phyloP scores from a whole-genome alignment of 2,888 invertebrate species.

The Archips xylosteana region DNA sequence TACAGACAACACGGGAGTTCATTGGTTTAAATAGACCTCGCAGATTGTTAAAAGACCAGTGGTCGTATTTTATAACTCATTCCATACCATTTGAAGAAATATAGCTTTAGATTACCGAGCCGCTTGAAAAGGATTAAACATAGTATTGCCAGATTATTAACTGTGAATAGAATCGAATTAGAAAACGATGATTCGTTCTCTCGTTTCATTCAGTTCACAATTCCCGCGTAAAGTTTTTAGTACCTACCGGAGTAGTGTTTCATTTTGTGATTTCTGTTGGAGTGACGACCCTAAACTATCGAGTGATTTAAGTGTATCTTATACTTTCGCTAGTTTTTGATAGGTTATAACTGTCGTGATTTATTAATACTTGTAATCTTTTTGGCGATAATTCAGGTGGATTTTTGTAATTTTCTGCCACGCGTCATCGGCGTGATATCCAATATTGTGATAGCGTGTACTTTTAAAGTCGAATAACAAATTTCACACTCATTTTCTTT shows the following conservation, averaged over 20 bases:
- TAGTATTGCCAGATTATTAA: neutral
- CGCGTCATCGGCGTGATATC: conserved; percentile 26
- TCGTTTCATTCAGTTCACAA: too few relatives aligned
- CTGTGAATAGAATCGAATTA: too few relatives aligned
- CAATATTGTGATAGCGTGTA: conserved; percentile 33
- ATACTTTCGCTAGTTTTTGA: too few relatives aligned
- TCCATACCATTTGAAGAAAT: too few relatives aligned
- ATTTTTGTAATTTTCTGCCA: conserved; percentile 20
- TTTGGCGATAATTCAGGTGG: conserved; percentile 1
- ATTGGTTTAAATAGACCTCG: too few relatives aligned
- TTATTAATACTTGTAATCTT: conserved; percentile 4
- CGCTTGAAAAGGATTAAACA: neutral
- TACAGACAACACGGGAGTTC: too few relatives aligned
- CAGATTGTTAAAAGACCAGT: too few relatives aligned
- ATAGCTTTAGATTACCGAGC: too few relatives aligned
- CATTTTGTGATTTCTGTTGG: neutral
- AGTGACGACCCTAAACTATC: neutral
- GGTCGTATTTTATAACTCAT: too few relatives aligned
- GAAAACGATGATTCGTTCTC: too few relatives aligned
- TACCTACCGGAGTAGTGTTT: too few relatives aligned
- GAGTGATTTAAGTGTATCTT: neutral
- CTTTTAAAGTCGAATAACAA: neutral
- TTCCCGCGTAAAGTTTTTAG: too few relatives aligned
- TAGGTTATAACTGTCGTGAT: neutral
- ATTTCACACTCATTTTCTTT: conserved; percentile 5